These are phyloP conservation scores for Sebastes hubbsi DNA, from an alignment of 2,797 vertebrate genomes.

Conservation along the genomic window DNA sequence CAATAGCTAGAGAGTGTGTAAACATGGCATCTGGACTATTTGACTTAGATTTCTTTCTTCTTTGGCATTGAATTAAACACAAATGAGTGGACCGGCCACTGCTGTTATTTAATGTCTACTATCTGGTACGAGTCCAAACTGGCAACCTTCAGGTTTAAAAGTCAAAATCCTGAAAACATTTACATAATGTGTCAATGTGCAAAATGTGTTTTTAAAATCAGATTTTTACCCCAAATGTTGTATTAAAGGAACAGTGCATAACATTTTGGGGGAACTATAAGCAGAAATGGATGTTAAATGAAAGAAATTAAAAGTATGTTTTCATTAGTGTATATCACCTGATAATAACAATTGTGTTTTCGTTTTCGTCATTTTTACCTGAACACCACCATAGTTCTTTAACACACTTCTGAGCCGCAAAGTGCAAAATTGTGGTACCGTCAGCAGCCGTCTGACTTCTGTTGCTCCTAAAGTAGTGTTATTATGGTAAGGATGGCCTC, in stretches of 20 bases:
- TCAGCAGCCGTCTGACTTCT: not conserved
- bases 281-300: not conserved
- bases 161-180: not conserved
- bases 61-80: constrained; percentile 14
- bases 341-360: not conserved
- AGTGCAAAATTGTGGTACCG: not conserved
- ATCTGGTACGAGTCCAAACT: not conserved
- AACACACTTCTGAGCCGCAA: fast-evolving
- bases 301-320: not conserved
- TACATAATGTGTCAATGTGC: not conserved
- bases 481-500: not conserved
- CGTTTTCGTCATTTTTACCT: not conserved
- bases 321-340: not conserved
- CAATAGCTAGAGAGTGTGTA: constrained; percentile 8
- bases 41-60: not conserved
- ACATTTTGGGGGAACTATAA: not conserved
- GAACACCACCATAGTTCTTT: not conserved
- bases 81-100: constrained; percentile 2
- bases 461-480: not conserved
- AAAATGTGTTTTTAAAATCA: not conserved
- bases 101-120: not conserved
- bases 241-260: not conserved
- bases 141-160: not conserved
- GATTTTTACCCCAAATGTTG: not conserved
- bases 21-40: constrained; percentile 11